A percentile compares a stretch with the other conserved stretches of the same genome.
These are phyloP conservation scores for Anguilla megastoma DNA, from an alignment of 2,797 vertebrate genomes.

Conservation along the genomic window DNA sequence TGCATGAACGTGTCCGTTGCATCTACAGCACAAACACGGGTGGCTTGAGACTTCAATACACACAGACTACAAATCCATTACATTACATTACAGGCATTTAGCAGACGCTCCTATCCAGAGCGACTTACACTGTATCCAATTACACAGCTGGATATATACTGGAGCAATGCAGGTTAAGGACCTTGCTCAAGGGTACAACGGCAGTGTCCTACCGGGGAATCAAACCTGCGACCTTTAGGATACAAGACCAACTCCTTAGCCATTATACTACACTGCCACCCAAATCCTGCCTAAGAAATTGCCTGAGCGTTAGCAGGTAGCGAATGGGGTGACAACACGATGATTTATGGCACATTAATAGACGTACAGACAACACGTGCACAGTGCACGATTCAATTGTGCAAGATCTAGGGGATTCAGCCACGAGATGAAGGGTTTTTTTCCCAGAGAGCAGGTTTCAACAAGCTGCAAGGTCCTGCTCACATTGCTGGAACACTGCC, in stretches of 20 bases:
- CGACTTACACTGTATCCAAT: too few species aligned
- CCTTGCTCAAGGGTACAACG: too few species aligned
- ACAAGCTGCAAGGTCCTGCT: neutral
- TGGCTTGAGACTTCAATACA: neutral
- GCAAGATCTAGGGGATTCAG: neutral
- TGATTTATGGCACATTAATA: neutral
- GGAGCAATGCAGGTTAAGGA: too few species aligned
- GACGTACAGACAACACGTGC: neutral
- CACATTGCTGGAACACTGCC: neutral
- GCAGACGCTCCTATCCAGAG: too few species aligned
- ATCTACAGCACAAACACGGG: neutral
- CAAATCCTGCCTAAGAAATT: neutral
- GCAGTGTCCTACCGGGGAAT: too few species aligned
- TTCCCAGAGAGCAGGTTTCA: neutral
- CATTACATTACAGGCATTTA: too few species aligned
- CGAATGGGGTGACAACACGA: neutral
- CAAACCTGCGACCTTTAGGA: too few species aligned
- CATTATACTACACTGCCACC: too few species aligned
- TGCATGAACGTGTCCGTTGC: neutral
- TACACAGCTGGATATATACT: too few species aligned
- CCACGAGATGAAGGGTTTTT: too few species aligned
- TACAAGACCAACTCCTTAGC: too few species aligned
- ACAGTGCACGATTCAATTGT: neutral
- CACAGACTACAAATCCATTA: neutral
- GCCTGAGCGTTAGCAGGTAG: neutral